Evolutionary conservation across 2,888 invertebrate species (phyloP).

Genomic region (Vesta saturnalis): DNA sequence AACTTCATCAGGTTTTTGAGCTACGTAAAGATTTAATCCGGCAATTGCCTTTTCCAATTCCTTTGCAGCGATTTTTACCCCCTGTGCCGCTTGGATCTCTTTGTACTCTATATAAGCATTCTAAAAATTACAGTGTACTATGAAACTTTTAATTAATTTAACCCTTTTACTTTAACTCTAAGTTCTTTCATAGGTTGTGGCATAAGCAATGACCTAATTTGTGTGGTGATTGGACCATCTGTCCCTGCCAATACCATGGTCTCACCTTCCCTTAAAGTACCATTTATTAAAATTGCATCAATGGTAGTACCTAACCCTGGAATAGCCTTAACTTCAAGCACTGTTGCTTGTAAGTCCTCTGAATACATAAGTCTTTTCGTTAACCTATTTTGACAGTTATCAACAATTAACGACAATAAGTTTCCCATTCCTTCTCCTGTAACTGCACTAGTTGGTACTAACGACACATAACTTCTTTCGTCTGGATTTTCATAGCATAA

Average conservation of each 20-base stretch:
- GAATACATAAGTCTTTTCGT: slow-evolving; percentile 91
- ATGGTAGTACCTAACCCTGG: slow-evolving; percentile 98
- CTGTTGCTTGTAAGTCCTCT: slow-evolving; percentile 89
- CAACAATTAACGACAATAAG: slow-evolving; percentile 90
- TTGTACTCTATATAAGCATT: slow-evolving; percentile 95
- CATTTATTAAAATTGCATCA: slow-evolving; percentile 98
- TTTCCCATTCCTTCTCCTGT: slow-evolving; percentile 98
- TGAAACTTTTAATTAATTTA: slow-evolving; percentile 3
- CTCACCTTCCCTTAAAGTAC: slow-evolving; percentile 91
- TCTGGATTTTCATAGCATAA: slow-evolving; percentile 97
- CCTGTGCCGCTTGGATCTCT: slow-evolving; percentile 95
- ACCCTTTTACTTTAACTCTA: slow-evolving; percentile 82
- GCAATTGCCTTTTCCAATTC: slow-evolving; percentile 98
- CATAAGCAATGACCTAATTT: slow-evolving; percentile 95
- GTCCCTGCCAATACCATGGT: slow-evolving; percentile 96
- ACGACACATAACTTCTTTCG: slow-evolving; percentile 89
- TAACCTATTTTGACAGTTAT: slow-evolving; percentile 88
- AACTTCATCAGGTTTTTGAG: slow-evolving; percentile 93
- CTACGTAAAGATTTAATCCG: slow-evolving; percentile 91
- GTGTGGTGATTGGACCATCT: slow-evolving; percentile 97
- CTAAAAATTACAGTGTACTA: slow-evolving; percentile 61
- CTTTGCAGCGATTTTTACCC: slow-evolving; percentile 98
- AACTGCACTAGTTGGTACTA: slow-evolving; percentile 98
- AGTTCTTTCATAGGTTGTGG: slow-evolving; percentile 98
- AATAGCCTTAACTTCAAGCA: slow-evolving; percentile 93